Evolutionary conservation across 2,797 vertebrate species (phyloP).

Genomic region (Philypnodon macrostomus): DNA sequence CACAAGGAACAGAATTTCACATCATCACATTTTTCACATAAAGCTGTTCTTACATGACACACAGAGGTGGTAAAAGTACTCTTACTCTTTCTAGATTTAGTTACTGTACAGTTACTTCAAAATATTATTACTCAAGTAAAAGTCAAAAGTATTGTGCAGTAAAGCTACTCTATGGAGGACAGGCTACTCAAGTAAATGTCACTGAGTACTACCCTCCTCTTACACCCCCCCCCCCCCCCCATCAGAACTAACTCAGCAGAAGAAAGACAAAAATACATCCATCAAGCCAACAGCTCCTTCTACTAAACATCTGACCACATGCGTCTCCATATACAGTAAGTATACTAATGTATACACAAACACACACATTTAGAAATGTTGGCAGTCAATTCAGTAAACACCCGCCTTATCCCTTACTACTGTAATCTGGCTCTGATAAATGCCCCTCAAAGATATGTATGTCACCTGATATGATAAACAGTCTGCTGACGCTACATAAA

Average conservation of each 20-base stretch:
- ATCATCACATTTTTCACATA: no score
- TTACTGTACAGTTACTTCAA: no score
- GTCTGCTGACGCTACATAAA: slow-evolving; percentile 72
- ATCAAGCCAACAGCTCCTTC: slow-evolving; percentile 42
- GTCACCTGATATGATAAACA: slow-evolving; percentile 80
- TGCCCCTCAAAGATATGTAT: slow-evolving; percentile 78
- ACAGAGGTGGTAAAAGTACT: background rate
- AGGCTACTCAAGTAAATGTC: no score
- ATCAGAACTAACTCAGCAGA: no score
- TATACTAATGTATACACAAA: slow-evolving; percentile 55
- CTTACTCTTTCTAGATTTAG: slow-evolving; percentile 29
- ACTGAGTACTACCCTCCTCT: background rate
- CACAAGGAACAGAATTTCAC: no score
- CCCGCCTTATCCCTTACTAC: slow-evolving; percentile 75
- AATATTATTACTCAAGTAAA: no score
- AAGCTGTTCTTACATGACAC: slow-evolving; percentile 1
- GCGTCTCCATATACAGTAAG: slow-evolving; percentile 45
- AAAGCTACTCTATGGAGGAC: no score
- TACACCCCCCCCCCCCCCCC: no score
- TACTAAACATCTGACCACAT: slow-evolving; percentile 52
- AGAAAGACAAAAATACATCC: slow-evolving; percentile 2
- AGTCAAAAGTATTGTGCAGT: no score
- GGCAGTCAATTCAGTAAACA: slow-evolving; percentile 81
- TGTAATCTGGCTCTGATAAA: slow-evolving; percentile 81
- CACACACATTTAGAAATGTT: slow-evolving; percentile 60